Base-by-base conservation (phyloP, 2,888 invertebrate genomes). In the Protula sp. region DNA sequence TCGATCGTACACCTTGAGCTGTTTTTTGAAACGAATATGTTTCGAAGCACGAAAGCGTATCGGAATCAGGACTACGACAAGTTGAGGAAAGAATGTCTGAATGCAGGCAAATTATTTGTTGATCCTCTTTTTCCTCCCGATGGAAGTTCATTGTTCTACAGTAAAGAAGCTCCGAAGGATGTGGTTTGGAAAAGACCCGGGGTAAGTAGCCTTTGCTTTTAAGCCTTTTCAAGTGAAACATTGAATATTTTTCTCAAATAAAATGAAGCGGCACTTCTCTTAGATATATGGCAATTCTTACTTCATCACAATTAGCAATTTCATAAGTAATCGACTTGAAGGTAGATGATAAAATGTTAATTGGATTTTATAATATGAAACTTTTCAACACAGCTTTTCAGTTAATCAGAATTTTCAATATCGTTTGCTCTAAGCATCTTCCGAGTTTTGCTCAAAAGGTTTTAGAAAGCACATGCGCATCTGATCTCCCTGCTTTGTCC, bases 71-170 rank as follows among this genome's bases (percentile, higher is more conserved):
- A 83, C 52, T 85, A 83, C 71, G 66, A 70, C 22, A 77, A 80
- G 54, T 70, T 85, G 47, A 81, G 80, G 67, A 80, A 81, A 57
- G 79, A 82, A 57, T 78, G 80, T 65, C 73, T 78, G 60, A 73
- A 74, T 45, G 75, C 77, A 22, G 82, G 81, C 22, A 77, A 74
- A 50, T 71, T 82, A 4, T 86, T 85, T 71, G 79, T 79, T 29
- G 86, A 86, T 73, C 79, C 82, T 3, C 77, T 82, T 52, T 86
- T 86, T 69, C 84, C 85, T n/a, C 81, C 85, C 19, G 79, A 81
- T 66, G 82, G 83, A 60, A 74, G 73, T 47, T 74, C 78, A 1
- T 62, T 78, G 54, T 78, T 76, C 59, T 68, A 69, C 45, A 68
- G 73, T 2, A 67, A 70, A 27, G 77, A 74, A 1, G 77, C 75